A percentile compares a stretch with the other conserved stretches of the same genome.
Evolutionary conservation across 2,113 vertebrate species (phyloP).

Genomic region (Xiphophorus hellerii): DNA sequence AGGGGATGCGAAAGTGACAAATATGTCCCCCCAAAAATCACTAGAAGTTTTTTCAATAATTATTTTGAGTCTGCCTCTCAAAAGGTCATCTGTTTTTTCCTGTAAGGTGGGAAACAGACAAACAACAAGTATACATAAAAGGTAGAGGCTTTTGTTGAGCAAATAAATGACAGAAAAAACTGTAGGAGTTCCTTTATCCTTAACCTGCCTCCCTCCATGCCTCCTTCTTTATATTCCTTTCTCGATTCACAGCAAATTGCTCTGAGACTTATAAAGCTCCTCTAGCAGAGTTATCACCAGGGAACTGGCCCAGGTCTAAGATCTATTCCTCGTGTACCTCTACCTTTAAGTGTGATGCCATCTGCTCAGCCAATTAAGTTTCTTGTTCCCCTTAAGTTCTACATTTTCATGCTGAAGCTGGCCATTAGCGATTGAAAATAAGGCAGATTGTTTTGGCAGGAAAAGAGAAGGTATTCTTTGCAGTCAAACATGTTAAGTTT

Average conservation of each 20-base stretch:
- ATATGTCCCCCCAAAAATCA: not conserved
- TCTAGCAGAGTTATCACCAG: constrained; percentile 72
- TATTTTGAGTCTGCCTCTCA: constrained; percentile 12
- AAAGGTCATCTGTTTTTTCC: constrained; percentile 65
- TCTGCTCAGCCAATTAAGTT: constrained; percentile 80
- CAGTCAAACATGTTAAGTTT: constrained; percentile 38
- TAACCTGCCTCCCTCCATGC: constrained; percentile 5
- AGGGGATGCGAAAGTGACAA: not conserved
- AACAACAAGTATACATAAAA: constrained; percentile 24
- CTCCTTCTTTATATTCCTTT: constrained; percentile 57
- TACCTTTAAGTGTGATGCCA: constrained; percentile 76
- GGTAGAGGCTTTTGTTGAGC: constrained; percentile 36
- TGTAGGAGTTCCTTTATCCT: constrained; percentile 61
- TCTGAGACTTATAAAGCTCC: constrained; percentile 78
- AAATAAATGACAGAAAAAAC: constrained; percentile 72
- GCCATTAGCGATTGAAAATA: constrained; percentile 70
- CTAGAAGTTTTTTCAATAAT: not conserved
- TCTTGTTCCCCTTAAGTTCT: constrained; percentile 60
- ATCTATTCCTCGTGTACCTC: constrained; percentile 78
- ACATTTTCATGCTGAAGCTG: constrained; percentile 49
- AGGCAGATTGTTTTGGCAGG: constrained; percentile 40
- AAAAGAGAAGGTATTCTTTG: constrained; percentile 26
- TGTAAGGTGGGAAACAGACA: constrained; percentile 18
- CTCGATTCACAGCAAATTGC: constrained; percentile 80
- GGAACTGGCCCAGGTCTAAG: constrained; percentile 71